Evolutionary conservation across 2,113 vertebrate species (phyloP).

Genomic region (Catharus minimus): DNA sequence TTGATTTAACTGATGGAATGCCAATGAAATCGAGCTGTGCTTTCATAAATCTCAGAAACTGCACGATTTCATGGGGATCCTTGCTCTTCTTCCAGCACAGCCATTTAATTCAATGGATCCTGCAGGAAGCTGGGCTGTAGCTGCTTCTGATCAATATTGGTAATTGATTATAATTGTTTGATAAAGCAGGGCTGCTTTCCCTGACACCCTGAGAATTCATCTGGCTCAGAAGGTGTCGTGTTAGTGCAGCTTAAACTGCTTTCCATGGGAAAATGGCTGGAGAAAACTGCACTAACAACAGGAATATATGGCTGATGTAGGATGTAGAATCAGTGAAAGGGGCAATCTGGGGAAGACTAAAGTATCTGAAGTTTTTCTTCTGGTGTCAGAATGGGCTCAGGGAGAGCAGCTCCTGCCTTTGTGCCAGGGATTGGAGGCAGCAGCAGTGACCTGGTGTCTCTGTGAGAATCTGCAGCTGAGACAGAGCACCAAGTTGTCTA

Average conservation of each 20-base stretch:
- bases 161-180: constrained; percentile 20
- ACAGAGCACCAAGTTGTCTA: background rate
- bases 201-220: background rate
- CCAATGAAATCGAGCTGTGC: background rate
- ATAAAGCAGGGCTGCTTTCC: background rate
- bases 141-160: constrained; percentile 13
- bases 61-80: background rate
- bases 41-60: background rate
- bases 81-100: background rate
- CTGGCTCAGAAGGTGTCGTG: background rate
- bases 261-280: background rate
- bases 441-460: background rate
- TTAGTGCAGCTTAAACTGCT: background rate
- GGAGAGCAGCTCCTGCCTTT: background rate
- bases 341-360: background rate
- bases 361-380: background rate
- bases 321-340: background rate
- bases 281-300: background rate
- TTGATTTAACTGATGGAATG: constrained; percentile 6
- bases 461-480: background rate
- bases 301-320: accelerated
- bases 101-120: background rate
- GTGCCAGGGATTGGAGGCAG: background rate
- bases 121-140: background rate
- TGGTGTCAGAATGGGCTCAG: background rate